Evolutionary conservation across 2,888 invertebrate species (phyloP), one percentile per base, ranked within the genome.

Genomic region (Synanthedon andrenaeformis): DNA sequence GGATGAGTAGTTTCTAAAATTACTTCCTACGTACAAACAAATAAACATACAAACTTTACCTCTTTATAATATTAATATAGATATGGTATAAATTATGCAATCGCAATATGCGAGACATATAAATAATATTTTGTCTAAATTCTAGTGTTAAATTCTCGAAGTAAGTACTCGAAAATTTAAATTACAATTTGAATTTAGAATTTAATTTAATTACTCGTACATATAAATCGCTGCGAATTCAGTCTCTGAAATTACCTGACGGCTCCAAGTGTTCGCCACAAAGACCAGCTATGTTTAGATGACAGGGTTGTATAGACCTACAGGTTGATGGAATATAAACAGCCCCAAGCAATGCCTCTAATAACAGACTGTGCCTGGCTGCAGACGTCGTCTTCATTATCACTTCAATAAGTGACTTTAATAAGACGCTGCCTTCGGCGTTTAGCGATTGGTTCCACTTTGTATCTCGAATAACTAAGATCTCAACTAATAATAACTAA

Each of bases 371-470:
- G 57, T 19, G 53, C 54, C 49, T 53, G 51, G 57, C 58, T 61
- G 57, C 62, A 64, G 58, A 58, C 62, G 62, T 55, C 62, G 62
- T 65, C 64, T 68, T 67, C 67, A 69, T 74, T 74, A 70, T 66
- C 64, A 65, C 67, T 64, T 66, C 68, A 71, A 65, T 69, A 63
- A 63, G 67, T 63, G 68, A 66, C 64, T 72, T 67, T 67, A 67
- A 68, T 70, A 67, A 66, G 65, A 64, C 63, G 60, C 54, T 58
- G 58, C 60, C 59, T 54, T 54, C 55, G 56, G 57, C 59, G 45
- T 51, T 55, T 53, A 28, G 54, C 49, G 52, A 53, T 52, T 17
- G 53, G 56, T 54, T 57, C 57, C 56, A 49, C 55, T 56, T 54
- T 42, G 52, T 14, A 17, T 13, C 45, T 35, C 35, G 35, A 35